Percentiles rank a stretch among this genome's conserved stretches.
These are phyloP conservation scores for Falco naumanni DNA, from an alignment of 2,797 vertebrate species.

Conservation along the genomic window DNA sequence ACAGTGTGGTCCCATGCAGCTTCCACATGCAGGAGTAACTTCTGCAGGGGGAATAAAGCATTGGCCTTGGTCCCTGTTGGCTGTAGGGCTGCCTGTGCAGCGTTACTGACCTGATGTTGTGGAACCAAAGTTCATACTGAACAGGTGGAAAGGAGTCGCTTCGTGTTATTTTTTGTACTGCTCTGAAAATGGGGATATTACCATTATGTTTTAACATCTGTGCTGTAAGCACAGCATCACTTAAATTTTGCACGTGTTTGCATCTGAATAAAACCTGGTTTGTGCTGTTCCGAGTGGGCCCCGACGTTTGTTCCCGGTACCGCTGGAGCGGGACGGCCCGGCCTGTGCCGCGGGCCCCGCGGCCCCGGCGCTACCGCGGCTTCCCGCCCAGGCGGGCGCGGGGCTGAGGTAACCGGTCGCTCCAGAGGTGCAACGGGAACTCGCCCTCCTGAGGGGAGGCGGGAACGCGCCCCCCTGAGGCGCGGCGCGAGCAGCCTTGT, in stretches of 20 bases:
- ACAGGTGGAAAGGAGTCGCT: neutral
- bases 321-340: neutral
- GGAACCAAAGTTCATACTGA: neutral
- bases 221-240: neutral
- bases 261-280: conserved; percentile 48
- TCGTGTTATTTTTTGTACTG: conserved; percentile 43
- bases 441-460: neutral
- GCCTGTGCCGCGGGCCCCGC: neutral
- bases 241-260: conserved; percentile 7
- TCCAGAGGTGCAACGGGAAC: neutral
- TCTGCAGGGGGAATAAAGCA: neutral
- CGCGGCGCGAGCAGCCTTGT: neutral
- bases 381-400: too few species aligned
- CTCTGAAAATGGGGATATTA: conserved; percentile 31
- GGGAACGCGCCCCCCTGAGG: neutral
- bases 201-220: neutral
- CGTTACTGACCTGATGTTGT: accelerated
- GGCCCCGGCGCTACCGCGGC: neutral
- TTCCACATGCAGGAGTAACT: neutral
- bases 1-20: neutral
- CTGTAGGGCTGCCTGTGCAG: accelerated
- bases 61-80: neutral
- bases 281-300: neutral
- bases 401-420: neutral
- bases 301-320: neutral